A percentile compares a stretch with the other conserved stretches of the same genome.
These are phyloP conservation scores for Tolmerus cingulatus DNA, from an alignment of 2,888 invertebrate genomes.

Conservation along the genomic window DNA sequence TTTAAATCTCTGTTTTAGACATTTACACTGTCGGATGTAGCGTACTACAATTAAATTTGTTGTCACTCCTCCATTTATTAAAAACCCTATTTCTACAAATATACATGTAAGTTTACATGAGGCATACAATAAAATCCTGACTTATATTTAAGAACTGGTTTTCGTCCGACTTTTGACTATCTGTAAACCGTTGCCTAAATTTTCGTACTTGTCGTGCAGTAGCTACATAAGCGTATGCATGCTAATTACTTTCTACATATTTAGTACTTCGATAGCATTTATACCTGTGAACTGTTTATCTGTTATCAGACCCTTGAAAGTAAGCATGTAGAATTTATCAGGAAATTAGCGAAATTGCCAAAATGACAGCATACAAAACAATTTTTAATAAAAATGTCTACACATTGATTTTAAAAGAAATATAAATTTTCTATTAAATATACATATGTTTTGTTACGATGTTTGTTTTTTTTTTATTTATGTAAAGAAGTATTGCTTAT, in stretches of 20 bases:
- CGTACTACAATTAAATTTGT: not conserved
- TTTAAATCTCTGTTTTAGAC: not conserved
- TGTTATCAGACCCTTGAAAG: not conserved
- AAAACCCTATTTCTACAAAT: not conserved
- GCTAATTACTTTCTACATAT: not conserved
- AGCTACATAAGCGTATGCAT: not conserved
- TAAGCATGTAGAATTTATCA: constrained; percentile 1
- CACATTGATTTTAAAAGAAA: not conserved
- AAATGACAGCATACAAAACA: constrained; percentile 3
- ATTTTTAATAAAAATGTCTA: constrained; percentile 21
- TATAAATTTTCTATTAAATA: constrained; percentile 37
- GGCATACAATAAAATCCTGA: not conserved
- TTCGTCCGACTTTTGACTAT: constrained; percentile 7
- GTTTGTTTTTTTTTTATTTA: constrained; percentile 24
- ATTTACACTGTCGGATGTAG: not conserved
- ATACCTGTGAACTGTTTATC: not conserved
- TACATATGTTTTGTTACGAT: constrained; percentile 33
- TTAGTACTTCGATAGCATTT: constrained; percentile 1
- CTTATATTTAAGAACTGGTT: not conserved
- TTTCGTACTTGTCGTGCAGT: not conserved
- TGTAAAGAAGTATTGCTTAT: not conserved
- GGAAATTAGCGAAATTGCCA: constrained; percentile 18
- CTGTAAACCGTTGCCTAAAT: not conserved
- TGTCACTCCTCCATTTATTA: not conserved
- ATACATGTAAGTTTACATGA: not conserved